A percentile compares a stretch with the other conserved stretches of the same genome.
Conservation (phyloP, 2,888 invertebrate species). For the Platynereis dumerilii region DNA sequence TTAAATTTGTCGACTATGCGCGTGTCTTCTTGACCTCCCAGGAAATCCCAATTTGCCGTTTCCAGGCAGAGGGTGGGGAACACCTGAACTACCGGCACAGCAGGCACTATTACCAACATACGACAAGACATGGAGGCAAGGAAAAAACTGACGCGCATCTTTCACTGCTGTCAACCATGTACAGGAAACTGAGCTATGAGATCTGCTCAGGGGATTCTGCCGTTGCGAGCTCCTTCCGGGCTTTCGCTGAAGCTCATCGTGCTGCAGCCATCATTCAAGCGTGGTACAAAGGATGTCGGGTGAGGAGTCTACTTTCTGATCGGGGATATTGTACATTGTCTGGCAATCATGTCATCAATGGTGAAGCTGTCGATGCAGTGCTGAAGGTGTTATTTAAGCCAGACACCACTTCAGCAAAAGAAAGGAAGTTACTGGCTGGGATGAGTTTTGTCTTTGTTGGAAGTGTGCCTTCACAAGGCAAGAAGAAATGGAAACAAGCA, state of each 20-base stretch:
- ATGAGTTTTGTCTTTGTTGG: background rate
- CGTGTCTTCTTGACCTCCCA: background rate
- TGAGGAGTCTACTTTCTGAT: no score
- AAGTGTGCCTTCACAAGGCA: background rate
- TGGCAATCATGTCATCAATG: no score
- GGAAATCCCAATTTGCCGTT: background rate
- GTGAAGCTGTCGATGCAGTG: no score
- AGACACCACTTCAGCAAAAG: no score
- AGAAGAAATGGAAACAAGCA: background rate
- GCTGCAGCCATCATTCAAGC: background rate
- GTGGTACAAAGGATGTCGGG: background rate
- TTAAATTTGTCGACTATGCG: background rate
- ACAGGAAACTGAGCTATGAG: no score
- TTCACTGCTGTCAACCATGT: background rate
- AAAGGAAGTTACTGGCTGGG: background rate
- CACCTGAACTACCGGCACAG: background rate
- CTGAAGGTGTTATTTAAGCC: no score
- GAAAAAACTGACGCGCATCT: background rate
- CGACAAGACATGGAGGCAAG: background rate
- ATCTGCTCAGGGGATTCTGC: background rate
- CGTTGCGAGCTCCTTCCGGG: background rate
- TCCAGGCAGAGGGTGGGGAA: conserved; percentile 4
- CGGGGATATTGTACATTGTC: no score
- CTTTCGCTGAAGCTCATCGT: background rate
- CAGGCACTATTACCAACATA: background rate